Evolutionary conservation across 2,888 invertebrate genomes (phyloP).

Genomic region (Dicyrtoma fusca): DNA sequence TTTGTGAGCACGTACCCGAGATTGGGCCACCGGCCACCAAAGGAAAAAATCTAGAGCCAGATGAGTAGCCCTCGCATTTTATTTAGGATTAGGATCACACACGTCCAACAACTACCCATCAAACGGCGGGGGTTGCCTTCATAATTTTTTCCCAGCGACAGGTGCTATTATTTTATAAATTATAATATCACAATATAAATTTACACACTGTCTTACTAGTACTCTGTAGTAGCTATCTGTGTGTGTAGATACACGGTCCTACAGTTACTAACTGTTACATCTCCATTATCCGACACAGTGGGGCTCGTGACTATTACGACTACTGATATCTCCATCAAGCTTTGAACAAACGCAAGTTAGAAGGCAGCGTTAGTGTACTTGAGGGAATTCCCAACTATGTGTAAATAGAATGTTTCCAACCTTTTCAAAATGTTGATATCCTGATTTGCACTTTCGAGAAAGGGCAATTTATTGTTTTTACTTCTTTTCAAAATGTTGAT

Average conservation of each 20-base stretch:
- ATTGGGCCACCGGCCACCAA: neutral
- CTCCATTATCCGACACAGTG: neutral
- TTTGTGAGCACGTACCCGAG: neutral
- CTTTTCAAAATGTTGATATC: no score
- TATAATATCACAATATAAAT: neutral
- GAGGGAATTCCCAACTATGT: no score
- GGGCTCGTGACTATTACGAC: slow-evolving; percentile 1
- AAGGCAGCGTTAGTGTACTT: no score
- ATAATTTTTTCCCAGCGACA: slow-evolving; percentile 26
- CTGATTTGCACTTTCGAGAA: no score
- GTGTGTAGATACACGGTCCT: neutral
- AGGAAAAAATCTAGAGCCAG: neutral
- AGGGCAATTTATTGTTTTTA: no score
- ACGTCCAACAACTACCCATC: slow-evolving; percentile 19
- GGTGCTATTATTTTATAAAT: slow-evolving; percentile 19
- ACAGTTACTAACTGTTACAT: neutral
- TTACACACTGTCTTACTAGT: neutral
- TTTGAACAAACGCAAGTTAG: no score
- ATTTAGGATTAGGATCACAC: neutral
- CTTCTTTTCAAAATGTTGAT: no score
- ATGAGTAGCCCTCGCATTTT: no score
- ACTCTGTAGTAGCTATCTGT: no score
- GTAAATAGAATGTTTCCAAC: no score
- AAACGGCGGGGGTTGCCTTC: slow-evolving; percentile 29
- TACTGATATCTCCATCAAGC: neutral